Evolutionary conservation across 2,797 vertebrate genomes (phyloP), one percentile per base, ranked within the genome.

Genomic region (Neosilurus hyrtlii): DNA sequence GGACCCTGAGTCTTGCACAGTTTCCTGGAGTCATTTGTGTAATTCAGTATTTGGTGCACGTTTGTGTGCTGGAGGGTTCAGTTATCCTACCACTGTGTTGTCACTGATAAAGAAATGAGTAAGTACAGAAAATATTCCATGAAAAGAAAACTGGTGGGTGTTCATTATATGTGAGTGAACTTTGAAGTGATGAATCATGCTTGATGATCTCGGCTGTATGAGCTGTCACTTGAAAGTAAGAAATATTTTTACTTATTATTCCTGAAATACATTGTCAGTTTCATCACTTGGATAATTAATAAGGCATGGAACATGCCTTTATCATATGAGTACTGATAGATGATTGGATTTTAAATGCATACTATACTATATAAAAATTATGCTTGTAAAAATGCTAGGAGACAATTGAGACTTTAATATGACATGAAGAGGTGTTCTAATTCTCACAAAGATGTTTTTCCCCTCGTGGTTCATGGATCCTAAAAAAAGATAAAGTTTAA

Each of bases 11-110:
- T 67, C 52, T 79, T 71, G 74, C 57, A 79, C 82, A 66, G 26
- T 70, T 65, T 71, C 56, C 51, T 75, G 77, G 63, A 26, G 77
- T 35, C 18, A 9, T 68, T 82, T 49, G 15, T 80, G 37, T 67
- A 80, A 79, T 83, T 65, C 51, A 59, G 26, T 65, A n/a, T 67
- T 79, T 68, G 65, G 66, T 73, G 81, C 11, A n/a, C 15, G 6
- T 56, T 56, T 54, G 12, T 80, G 52, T 1, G 22, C 51, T 16
- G 20, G 61, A 79, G n/a, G 24, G 26, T 80, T 37, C 51, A 10
- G 30, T 57, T 68, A 16, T 57, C 26, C n/a, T 16, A 68, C 7
- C 49, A 35, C 9, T 57, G 6, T 54, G 49, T 51, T 18, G n/a
- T 54, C 22, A 54, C 51, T 68, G 63, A 80, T 80, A 56, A 59